Evolutionary conservation across 2,888 invertebrate species (phyloP).

Genomic region (Pollenia labialis): DNA sequence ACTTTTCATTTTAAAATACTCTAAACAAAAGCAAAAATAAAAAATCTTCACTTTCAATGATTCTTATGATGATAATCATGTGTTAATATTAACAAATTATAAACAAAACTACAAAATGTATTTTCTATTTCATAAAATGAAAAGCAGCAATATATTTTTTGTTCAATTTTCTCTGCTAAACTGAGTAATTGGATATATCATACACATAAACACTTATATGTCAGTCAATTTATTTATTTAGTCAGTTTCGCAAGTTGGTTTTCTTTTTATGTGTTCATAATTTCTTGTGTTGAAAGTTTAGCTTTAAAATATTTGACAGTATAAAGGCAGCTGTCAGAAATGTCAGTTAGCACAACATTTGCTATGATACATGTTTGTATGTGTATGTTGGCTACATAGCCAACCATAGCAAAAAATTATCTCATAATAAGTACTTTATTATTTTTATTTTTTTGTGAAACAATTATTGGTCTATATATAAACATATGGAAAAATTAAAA

Average conservation of each 20-base stretch:
- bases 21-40: neutral
- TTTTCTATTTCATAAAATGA: constrained; percentile 4
- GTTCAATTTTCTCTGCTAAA: constrained; percentile 23
- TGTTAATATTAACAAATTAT: constrained; percentile 25
- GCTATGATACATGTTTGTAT: constrained; percentile 2
- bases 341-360: constrained; percentile 68
- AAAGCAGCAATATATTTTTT: constrained; percentile 9
- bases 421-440: constrained; percentile 5
- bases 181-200: constrained; percentile 18
- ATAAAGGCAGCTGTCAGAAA: constrained; percentile 71
- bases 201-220: constrained; percentile 1
- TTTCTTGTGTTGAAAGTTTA: constrained; percentile 63
- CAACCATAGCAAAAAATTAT: constrained; percentile 19
- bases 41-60: neutral
- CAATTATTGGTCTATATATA: neutral
- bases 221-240: neutral
- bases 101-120: constrained; percentile 3
- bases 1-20: neutral
- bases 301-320: constrained; percentile 68
- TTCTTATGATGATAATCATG: constrained; percentile 13
- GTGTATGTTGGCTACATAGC: neutral
- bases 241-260: constrained; percentile 12
- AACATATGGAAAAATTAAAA: constrained; percentile 38
- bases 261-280: constrained; percentile 8
- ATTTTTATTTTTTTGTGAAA: neutral